These are phyloP conservation scores for Varecia variegata DNA, from an alignment of 2,797 vertebrate genomes.

Conservation along the genomic window DNA sequence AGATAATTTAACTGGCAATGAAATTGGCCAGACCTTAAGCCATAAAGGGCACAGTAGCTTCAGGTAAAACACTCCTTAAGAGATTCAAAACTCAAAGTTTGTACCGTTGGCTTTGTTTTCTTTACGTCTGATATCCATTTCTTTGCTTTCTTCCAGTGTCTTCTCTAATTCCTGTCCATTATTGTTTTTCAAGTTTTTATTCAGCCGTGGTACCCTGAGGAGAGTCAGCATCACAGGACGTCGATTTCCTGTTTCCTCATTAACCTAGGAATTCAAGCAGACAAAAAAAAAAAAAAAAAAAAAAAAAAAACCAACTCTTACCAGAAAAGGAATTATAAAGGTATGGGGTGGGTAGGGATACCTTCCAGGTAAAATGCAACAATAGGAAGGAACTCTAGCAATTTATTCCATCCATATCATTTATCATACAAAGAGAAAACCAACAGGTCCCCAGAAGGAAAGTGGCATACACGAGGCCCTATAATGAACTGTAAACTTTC, in stretches of 20 bases:
- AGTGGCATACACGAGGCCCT: neutral
- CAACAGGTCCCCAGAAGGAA: neutral
- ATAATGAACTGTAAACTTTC: constrained; percentile 35
- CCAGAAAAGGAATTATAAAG: neutral
- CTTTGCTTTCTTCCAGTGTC: constrained; percentile 88
- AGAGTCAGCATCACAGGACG: constrained; percentile 96
- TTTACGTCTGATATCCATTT: constrained; percentile 82
- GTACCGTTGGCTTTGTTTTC: constrained; percentile 84
- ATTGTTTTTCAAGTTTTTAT: constrained; percentile 89
- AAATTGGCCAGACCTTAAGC: neutral
- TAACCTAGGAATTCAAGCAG: constrained; percentile 86
- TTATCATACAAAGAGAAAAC: neutral
- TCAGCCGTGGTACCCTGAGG: constrained; percentile 90
- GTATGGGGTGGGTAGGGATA: neutral
- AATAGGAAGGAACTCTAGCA: constrained; percentile 13
- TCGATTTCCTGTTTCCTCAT: constrained; percentile 96
- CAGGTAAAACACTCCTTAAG: neutral
- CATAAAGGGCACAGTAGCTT: neutral
- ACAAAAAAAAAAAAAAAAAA: neutral
- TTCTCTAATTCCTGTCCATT: constrained; percentile 90
- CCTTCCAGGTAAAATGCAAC: neutral
- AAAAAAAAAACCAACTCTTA: neutral
- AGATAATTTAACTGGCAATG: constrained; percentile 1
- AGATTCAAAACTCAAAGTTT: constrained; percentile 16
- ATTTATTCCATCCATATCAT: neutral